These are phyloP conservation scores for Acanthurus tractus DNA, from an alignment of 2,797 vertebrate genomes.

Conservation along the genomic window DNA sequence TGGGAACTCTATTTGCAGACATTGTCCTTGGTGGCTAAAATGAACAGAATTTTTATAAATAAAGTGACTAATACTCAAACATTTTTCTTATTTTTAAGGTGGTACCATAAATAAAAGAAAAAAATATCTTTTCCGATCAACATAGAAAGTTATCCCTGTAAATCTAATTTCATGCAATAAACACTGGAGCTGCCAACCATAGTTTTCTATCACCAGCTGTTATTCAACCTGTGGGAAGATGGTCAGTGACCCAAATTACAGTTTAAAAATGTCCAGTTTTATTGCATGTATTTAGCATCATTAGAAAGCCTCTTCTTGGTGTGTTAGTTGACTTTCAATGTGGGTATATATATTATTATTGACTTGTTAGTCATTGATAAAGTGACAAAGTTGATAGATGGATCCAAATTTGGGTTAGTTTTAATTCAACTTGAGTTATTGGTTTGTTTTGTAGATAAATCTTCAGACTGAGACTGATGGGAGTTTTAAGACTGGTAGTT, in stretches of 20 bases:
- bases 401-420: not conserved
- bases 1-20: not conserved
- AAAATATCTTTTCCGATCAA: not conserved
- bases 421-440: conserved; percentile 12
- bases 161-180: not conserved
- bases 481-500: conserved; percentile 30
- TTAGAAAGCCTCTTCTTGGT: not conserved
- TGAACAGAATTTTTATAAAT: not conserved
- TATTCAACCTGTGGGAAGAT: conserved; percentile 34
- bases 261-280: conserved; percentile 48
- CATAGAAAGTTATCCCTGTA: not conserved
- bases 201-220: conserved; percentile 34
- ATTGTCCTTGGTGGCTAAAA: not conserved
- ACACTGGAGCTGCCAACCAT: not conserved
- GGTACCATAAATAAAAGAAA: too few relatives aligned
- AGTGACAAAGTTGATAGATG: not conserved
- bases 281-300: not conserved
- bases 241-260: conserved; percentile 36
- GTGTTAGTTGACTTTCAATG: not conserved
- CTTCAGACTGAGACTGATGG: conserved; percentile 39
- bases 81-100: not conserved
- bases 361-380: conserved; percentile 2
- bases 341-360: not conserved
- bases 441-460: conserved; percentile 19
- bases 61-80: not conserved